phyloP scores from a whole-genome alignment of 2,797 vertebrate species.

The Gallinago nigripennis region DNA sequence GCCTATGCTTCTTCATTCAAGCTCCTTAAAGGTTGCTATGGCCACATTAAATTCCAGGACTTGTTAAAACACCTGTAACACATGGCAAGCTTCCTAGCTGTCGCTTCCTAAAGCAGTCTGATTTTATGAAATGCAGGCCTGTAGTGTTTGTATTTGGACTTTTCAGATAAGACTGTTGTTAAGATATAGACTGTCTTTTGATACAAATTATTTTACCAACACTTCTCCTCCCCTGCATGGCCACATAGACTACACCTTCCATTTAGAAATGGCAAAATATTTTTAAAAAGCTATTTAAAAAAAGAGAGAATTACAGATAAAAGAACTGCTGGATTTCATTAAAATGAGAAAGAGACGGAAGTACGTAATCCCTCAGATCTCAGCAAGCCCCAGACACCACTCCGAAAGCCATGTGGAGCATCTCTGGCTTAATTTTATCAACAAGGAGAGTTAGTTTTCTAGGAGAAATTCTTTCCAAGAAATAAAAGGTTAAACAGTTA shows the following conservation, averaged over 20 bases:
- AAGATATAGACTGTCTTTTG: neutral
- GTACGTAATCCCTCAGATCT: neutral
- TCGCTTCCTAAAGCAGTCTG: neutral
- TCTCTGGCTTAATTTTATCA: neutral
- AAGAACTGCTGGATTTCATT: neutral
- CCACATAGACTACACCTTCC: neutral
- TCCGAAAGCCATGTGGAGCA: neutral
- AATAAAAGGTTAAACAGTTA: neutral
- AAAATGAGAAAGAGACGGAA: neutral
- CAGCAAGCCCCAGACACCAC: neutral
- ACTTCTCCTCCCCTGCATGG: neutral
- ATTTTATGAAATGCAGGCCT: neutral
- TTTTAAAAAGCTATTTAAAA: neutral
- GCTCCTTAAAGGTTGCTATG: neutral
- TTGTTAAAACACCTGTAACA: neutral
- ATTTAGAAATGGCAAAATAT: neutral
- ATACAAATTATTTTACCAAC: neutral
- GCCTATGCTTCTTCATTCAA: neutral
- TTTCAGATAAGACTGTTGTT: neutral
- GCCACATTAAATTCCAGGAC: neutral
- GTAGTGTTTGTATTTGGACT: neutral
- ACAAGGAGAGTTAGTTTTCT: neutral
- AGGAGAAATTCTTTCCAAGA: neutral
- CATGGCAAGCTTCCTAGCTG: neutral
- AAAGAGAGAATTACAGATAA: neutral